Evolutionary conservation across 1,140 invertebrate species (phyloP).

Genomic region (Anoplolepis gracilipes): DNA sequence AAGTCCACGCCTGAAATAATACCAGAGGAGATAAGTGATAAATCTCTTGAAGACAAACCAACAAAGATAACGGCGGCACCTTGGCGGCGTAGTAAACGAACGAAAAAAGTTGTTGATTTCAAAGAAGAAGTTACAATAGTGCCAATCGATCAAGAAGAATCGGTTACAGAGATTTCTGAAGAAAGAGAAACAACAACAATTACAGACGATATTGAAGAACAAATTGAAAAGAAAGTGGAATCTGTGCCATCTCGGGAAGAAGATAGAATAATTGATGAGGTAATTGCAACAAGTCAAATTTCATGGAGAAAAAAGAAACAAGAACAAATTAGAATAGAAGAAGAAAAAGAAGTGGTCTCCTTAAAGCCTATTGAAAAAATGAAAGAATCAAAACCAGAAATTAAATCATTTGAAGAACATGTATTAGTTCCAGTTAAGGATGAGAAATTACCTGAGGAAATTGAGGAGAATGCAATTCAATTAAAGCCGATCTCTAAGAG

Average conservation of each 20-base stretch:
- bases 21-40: constrained; percentile 44
- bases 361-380: constrained; percentile 34
- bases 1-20: constrained; percentile 60
- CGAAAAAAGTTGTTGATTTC: constrained; percentile 79
- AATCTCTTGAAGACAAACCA: constrained; percentile 43
- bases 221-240: constrained; percentile 41
- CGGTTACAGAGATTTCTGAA: constrained; percentile 61
- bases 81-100: constrained; percentile 71
- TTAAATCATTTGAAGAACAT: neutral
- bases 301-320: constrained; percentile 58
- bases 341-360: constrained; percentile 40
- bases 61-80: constrained; percentile 48
- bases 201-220: neutral
- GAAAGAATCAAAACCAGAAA: neutral
- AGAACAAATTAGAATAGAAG: constrained; percentile 20
- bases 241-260: constrained; percentile 65
- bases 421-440: neutral
- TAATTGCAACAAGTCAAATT: constrained; percentile 42
- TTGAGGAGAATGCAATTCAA: constrained; percentile 10
- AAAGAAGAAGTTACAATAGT: constrained; percentile 80
- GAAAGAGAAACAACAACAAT: constrained; percentile 44
- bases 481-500: constrained; percentile 35
- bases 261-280: constrained; percentile 43
- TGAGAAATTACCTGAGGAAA: constrained; percentile 14
- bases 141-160: constrained; percentile 79